Percentiles rank a stretch among this genome's conserved stretches.
Conservation (phyloP, 2,113 vertebrate genomes). For the Lamprologus speciosus region DNA sequence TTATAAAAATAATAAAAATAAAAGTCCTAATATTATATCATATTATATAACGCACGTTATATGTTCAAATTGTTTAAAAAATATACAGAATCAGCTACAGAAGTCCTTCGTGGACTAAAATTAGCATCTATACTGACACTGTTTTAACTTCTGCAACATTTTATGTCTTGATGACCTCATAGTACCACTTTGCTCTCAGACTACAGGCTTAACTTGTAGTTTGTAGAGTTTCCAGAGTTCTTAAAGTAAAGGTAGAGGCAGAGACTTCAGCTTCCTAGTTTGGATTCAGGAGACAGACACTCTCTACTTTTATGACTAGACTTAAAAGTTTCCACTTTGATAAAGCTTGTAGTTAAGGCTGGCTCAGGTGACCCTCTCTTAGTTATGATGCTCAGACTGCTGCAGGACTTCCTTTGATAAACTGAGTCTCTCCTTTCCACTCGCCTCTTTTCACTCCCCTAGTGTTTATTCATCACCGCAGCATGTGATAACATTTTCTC, state of each 20-base stretch:
- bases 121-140: neutral
- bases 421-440: neutral
- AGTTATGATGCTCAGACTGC: neutral
- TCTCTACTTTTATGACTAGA: neutral
- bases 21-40: neutral
- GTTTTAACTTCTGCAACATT: neutral
- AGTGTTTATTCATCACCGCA: neutral
- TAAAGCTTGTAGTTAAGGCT: neutral
- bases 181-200: neutral
- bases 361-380: neutral
- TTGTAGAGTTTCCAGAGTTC: neutral
- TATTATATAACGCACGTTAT: neutral
- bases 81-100: neutral
- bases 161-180: neutral
- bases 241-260: neutral
- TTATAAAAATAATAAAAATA: neutral
- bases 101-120: neutral
- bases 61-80: neutral
- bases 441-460: neutral
- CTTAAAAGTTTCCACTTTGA: neutral
- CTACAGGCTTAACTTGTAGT: neutral
- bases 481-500: neutral
- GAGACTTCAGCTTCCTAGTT: neutral
- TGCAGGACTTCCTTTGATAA: neutral
- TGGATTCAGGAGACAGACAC: neutral